Conservation (phyloP, 1,140 invertebrate species). For the Dendroctonus ponderosae region DNA sequence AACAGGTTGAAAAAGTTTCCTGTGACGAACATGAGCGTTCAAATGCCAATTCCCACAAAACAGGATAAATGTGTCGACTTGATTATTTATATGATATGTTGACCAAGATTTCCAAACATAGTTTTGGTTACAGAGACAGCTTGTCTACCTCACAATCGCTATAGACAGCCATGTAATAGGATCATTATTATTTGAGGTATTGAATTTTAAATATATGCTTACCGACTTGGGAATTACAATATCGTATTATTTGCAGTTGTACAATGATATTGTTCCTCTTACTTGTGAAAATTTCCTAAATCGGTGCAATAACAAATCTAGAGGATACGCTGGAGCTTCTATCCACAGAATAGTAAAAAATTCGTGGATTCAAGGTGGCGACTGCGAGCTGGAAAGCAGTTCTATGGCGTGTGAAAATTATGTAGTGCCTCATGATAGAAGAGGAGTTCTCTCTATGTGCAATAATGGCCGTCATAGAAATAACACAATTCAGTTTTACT, state of each 20-base stretch:
- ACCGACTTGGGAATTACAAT: not conserved
- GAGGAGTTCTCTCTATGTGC: slow-evolving; percentile 57
- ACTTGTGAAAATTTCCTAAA: slow-evolving; percentile 55
- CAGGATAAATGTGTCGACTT: no score
- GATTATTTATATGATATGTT: no score
- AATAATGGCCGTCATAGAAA: slow-evolving; percentile 54
- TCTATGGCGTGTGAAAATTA: slow-evolving; percentile 57
- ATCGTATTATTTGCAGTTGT: slow-evolving; percentile 49
- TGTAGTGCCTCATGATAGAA: slow-evolving; percentile 55
- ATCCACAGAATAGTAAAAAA: slow-evolving; percentile 55
- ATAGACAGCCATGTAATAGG: slow-evolving; percentile 51
- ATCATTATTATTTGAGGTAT: slow-evolving; percentile 54
- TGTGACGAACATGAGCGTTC: no score
- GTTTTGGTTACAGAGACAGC: slow-evolving; percentile 52
- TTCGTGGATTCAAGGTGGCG: slow-evolving; percentile 57
- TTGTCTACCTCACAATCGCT: slow-evolving; percentile 53
- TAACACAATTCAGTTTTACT: slow-evolving; percentile 78
- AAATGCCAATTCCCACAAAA: no score
- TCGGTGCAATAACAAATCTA: slow-evolving; percentile 48
- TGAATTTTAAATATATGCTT: not conserved
- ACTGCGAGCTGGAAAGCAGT: slow-evolving; percentile 48
- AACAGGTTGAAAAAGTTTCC: no score
- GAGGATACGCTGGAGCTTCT: slow-evolving; percentile 52
- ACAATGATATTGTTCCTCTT: slow-evolving; percentile 54
- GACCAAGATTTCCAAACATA: not conserved